A percentile compares a stretch with the other conserved stretches of the same genome.
These are phyloP conservation scores for Mormoops blainvillei DNA, from an alignment of 2,113 vertebrate genomes.

Conservation along the genomic window DNA sequence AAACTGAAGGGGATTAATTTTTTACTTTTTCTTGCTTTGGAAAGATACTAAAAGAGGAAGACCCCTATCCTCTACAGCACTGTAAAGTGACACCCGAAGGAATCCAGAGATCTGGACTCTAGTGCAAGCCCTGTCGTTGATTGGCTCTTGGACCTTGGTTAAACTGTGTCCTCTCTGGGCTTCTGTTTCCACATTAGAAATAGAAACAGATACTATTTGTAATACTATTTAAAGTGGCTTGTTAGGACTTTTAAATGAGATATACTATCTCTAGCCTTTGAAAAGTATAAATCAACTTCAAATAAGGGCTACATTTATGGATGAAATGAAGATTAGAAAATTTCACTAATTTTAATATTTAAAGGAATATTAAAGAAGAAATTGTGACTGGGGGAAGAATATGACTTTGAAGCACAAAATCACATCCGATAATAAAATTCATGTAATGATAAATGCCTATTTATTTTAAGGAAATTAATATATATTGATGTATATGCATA, in stretches of 20 bases:
- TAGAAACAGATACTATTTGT: background rate
- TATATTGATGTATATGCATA: background rate
- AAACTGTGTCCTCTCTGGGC: background rate
- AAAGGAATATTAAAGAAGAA: background rate
- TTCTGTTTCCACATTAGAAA: conserved; percentile 23
- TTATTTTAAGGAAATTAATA: conserved; percentile 27
- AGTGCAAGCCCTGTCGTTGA: background rate
- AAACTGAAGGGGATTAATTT: background rate
- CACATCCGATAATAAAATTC: background rate
- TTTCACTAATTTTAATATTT: background rate
- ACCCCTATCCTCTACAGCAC: background rate
- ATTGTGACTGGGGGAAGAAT: background rate
- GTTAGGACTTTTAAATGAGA: conserved; percentile 18
- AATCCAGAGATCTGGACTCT: background rate
- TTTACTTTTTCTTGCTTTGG: background rate
- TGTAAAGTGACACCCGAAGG: background rate
- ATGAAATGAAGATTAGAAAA: conserved; percentile 30
- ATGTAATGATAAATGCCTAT: background rate
- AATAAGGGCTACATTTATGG: background rate
- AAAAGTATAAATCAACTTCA: conserved; percentile 15
- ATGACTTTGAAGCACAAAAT: background rate
- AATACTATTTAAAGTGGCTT: background rate
- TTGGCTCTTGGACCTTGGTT: background rate
- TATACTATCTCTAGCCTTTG: background rate
- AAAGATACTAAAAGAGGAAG: background rate